A percentile compares a stretch with the other conserved stretches of the same genome.
Conservation (phyloP, 2,888 invertebrate genomes). For the Polyploca ridens region DNA sequence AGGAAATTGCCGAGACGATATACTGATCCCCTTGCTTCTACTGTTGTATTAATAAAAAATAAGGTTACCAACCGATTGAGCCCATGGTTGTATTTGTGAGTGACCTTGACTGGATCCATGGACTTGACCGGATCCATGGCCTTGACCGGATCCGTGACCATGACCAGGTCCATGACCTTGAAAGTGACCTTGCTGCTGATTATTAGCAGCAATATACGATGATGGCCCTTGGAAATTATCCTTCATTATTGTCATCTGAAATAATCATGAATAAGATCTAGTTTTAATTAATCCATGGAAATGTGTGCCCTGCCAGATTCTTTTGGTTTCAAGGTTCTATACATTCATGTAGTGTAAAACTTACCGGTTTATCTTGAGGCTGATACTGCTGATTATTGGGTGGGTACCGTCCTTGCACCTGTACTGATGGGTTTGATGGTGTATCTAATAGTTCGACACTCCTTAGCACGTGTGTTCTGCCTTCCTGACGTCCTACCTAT, state of each 20-base stretch:
- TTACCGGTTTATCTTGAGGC: constrained; percentile 49
- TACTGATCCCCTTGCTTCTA: too few species aligned
- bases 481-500: constrained; percentile 10
- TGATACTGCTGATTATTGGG: constrained; percentile 22
- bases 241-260: constrained; percentile 67
- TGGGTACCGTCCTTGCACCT: constrained; percentile 29
- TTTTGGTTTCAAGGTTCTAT: too few species aligned
- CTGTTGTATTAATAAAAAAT: not conserved
- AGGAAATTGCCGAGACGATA: too few species aligned
- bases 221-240: constrained; percentile 67
- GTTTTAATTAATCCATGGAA: too few species aligned
- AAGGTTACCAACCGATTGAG: constrained; percentile 26
- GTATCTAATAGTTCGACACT: constrained; percentile 50
- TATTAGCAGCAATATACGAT: constrained; percentile 41
- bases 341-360: constrained; percentile 9
- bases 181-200: constrained; percentile 20
- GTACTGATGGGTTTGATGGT: constrained; percentile 19
- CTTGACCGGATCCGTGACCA: too few species aligned
- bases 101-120: constrained; percentile 20
- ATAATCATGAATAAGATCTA: constrained; percentile 18
- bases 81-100: constrained; percentile 25
- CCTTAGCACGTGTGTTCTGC: constrained; percentile 43
- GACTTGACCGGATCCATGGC: not conserved
- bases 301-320: too few species aligned
- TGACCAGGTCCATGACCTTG: constrained; percentile 29